Conservation (phyloP, 2,113 vertebrate species). For the Nyctereutes procyonoides region DNA sequence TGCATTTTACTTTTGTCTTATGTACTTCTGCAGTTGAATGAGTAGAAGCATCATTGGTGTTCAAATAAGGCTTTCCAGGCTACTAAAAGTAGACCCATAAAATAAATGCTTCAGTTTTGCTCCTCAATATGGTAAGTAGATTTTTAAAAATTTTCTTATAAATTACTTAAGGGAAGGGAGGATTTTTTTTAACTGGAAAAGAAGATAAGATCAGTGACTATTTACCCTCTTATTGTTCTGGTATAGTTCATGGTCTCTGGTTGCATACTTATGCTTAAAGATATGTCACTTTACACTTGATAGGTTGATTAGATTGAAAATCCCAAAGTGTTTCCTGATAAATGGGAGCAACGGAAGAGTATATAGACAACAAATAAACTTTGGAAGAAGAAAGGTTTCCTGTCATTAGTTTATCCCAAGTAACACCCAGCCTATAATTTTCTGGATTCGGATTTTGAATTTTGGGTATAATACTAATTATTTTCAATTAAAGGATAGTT, state of each 20-base stretch:
- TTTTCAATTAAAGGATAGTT: neutral
- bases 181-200: neutral
- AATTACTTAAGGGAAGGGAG: neutral
- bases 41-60: neutral
- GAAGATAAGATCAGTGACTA: neutral
- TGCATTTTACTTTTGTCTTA: constrained; percentile 26
- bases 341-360: neutral
- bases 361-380: neutral
- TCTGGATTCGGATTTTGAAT: neutral
- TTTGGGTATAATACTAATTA: neutral
- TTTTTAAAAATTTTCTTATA: neutral
- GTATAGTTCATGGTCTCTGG: neutral
- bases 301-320: neutral
- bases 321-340: neutral
- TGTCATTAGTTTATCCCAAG: neutral
- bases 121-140: neutral
- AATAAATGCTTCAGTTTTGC: neutral
- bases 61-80: neutral
- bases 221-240: neutral
- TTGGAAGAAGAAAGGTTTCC: neutral
- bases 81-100: neutral
- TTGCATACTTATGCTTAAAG: neutral
- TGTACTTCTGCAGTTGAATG: neutral
- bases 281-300: neutral
- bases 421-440: neutral